Percentiles rank a stretch among this genome's conserved stretches.
phyloP scores from a whole-genome alignment of 2,888 invertebrate genomes.

The Dioctria linearis region DNA sequence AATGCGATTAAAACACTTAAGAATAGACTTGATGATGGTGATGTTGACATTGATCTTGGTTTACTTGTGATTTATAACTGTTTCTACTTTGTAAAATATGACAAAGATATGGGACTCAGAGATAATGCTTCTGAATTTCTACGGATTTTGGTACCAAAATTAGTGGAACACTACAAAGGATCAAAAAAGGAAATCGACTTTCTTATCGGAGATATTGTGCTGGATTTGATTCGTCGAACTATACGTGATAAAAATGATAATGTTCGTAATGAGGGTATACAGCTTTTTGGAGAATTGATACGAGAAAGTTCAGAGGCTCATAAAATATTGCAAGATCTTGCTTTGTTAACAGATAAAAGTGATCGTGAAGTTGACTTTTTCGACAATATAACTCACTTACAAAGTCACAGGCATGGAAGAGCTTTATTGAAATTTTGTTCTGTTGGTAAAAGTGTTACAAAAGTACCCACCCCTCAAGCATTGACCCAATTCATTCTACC shows the following conservation, averaged over 20 bases:
- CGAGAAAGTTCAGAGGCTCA: slow-evolving; percentile 81
- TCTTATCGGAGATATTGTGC: slow-evolving; percentile 81
- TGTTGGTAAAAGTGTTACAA: slow-evolving; percentile 74
- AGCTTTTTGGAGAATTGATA: slow-evolving; percentile 82
- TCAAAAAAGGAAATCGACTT: slow-evolving; percentile 75
- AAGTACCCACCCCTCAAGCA: slow-evolving; percentile 77
- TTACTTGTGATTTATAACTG: slow-evolving; percentile 84
- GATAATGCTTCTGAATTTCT: slow-evolving; percentile 85
- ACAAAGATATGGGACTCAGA: slow-evolving; percentile 86
- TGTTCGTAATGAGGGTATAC: slow-evolving; percentile 84
- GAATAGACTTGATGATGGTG: slow-evolving; percentile 71
- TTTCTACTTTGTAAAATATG: slow-evolving; percentile 82
- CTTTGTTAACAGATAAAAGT: slow-evolving; percentile 77
- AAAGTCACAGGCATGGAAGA: slow-evolving; percentile 87
- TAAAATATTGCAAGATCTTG: slow-evolving; percentile 80
- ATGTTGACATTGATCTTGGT: slow-evolving; percentile 78
- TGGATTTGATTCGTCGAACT: slow-evolving; percentile 81
- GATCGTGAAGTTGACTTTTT: slow-evolving; percentile 95
- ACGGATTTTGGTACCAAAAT: slow-evolving; percentile 77
- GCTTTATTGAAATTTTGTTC: slow-evolving; percentile 85
- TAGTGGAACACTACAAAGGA: slow-evolving; percentile 75
- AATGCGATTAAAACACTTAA: slow-evolving; percentile 83
- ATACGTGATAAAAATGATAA: slow-evolving; percentile 81
- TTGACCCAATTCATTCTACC: slow-evolving; percentile 90
- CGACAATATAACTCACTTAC: slow-evolving; percentile 90